phyloP scores from a whole-genome alignment of 92 coral and sea anemone genomes.

The Plumapathes pennacea region DNA sequence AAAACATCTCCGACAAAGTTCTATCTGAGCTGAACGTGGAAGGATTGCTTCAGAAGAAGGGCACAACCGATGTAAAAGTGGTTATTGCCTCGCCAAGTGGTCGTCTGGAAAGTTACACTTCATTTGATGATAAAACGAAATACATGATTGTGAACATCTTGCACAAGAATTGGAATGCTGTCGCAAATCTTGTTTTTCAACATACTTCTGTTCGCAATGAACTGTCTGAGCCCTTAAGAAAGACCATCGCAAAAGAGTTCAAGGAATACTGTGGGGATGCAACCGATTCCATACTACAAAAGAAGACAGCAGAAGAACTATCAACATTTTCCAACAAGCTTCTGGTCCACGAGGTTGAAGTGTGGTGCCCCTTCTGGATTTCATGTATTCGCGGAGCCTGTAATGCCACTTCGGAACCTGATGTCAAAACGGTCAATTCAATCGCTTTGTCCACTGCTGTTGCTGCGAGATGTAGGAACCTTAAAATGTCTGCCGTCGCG shows the following conservation, averaged over 20 bases:
- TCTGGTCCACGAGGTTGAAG: slow-evolving; percentile 43
- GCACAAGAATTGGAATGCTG: slow-evolving; percentile 42
- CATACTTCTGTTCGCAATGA: slow-evolving; percentile 29
- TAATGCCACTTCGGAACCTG: slow-evolving; percentile 6
- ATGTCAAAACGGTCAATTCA: slow-evolving; percentile 28
- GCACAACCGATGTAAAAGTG: slow-evolving; percentile 33
- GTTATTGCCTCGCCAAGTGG: slow-evolving; percentile 37
- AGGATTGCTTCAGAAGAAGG: not conserved
- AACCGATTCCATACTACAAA: slow-evolving; percentile 34
- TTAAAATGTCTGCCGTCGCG: slow-evolving; percentile 47
- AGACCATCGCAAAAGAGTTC: slow-evolving; percentile 22
- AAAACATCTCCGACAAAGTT: not conserved
- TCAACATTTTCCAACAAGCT: slow-evolving; percentile 40
- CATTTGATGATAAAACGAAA: slow-evolving; percentile 42
- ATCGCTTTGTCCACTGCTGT: slow-evolving; percentile 49
- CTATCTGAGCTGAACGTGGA: slow-evolving; percentile 17
- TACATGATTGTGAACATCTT: slow-evolving; percentile 30
- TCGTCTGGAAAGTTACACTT: slow-evolving; percentile 11
- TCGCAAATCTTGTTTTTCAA: slow-evolving; percentile 17
- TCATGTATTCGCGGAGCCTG: slow-evolving; percentile 39
- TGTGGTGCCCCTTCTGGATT: slow-evolving; percentile 43
- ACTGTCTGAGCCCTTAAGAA: slow-evolving; percentile 27
- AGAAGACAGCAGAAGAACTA: slow-evolving; percentile 34
- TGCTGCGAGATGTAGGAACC: slow-evolving; percentile 50
- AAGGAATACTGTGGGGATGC: slow-evolving; percentile 29